A percentile compares a stretch with the other conserved stretches of the same genome.
Evolutionary conservation across 2,797 vertebrate genomes (phyloP).

Genomic region (Pseudomugil gertrudae): DNA sequence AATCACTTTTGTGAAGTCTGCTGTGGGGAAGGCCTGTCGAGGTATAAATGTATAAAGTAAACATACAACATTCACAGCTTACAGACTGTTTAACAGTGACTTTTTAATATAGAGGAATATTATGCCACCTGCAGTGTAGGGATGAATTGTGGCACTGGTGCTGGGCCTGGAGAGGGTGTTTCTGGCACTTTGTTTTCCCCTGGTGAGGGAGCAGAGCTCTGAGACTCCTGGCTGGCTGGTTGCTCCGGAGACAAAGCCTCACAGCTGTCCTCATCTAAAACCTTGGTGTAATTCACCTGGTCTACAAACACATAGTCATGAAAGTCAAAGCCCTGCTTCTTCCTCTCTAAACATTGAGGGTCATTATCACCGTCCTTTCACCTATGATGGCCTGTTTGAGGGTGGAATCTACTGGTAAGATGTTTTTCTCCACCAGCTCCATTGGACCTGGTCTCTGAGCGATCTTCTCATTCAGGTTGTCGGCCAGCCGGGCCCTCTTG

Average conservation of each 20-base stretch:
- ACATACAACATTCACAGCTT: neutral
- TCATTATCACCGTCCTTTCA: slow-evolving; percentile 60
- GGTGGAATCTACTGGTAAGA: slow-evolving; percentile 94
- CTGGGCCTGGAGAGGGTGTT: slow-evolving; percentile 72
- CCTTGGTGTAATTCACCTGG: slow-evolving; percentile 90
- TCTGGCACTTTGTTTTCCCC: slow-evolving; percentile 85
- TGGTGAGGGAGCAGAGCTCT: slow-evolving; percentile 89
- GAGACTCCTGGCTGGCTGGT: slow-evolving; percentile 95
- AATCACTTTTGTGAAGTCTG: slow-evolving; percentile 88
- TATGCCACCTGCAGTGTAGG: slow-evolving; percentile 85
- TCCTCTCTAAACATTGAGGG: neutral
- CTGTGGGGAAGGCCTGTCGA: slow-evolving; percentile 80
- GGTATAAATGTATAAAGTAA: neutral
- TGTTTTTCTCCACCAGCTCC: slow-evolving; percentile 99
- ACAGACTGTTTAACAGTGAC: neutral
- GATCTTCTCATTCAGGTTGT: slow-evolving; percentile 97
- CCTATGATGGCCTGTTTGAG: slow-evolving; percentile 97
- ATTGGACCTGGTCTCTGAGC: slow-evolving; percentile 96
- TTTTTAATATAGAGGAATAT: neutral
- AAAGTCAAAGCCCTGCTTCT: neutral
- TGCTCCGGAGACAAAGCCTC: slow-evolving; percentile 95
- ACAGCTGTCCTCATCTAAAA: slow-evolving; percentile 93
- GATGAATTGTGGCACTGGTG: slow-evolving; percentile 63
- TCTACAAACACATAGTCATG: slow-evolving; percentile 71
- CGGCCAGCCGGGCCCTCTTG: slow-evolving; percentile 94